Percentiles rank a stretch among this genome's conserved stretches.
Evolutionary conservation across 2,113 vertebrate genomes (phyloP).

Genomic region (Solenodon paradoxus): DNA sequence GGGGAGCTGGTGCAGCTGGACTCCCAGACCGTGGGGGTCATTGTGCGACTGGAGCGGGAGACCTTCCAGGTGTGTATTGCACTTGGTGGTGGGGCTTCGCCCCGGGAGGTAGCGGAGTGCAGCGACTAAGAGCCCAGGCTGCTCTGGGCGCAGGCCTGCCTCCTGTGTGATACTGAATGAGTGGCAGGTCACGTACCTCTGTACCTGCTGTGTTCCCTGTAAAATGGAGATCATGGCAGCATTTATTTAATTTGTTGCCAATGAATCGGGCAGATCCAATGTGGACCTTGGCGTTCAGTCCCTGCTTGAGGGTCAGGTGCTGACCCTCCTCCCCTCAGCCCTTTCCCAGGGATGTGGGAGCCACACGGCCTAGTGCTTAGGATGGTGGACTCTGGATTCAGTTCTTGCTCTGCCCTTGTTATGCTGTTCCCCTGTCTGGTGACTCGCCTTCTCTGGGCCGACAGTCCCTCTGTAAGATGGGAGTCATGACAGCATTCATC

Average conservation of each 20-base stretch:
- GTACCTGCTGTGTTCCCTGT: not conserved
- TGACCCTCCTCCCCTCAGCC: not conserved
- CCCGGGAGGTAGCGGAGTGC: not conserved
- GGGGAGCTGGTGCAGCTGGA: conserved; percentile 96
- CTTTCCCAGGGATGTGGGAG: not conserved
- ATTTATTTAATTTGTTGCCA: not conserved
- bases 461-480: not conserved
- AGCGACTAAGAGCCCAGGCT: not conserved
- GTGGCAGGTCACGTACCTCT: not conserved
- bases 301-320: not conserved
- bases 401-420: not conserved
- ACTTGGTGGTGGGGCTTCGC: fast-evolving
- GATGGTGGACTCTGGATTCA: not conserved
- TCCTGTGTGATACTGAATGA: not conserved
- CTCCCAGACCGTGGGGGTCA: conserved; percentile 93
- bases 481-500: not conserved
- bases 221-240: not conserved
- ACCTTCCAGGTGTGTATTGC: conserved; percentile 91
- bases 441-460: not conserved
- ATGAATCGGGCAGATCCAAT: not conserved
- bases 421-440: not conserved
- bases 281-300: not conserved
- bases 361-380: not conserved
- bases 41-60: conserved; percentile 94
- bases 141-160: not conserved